Percentiles rank a stretch among this genome's conserved stretches.
phyloP scores from a whole-genome alignment of 2,888 invertebrate genomes.

The Sinhomidia bicolor region DNA sequence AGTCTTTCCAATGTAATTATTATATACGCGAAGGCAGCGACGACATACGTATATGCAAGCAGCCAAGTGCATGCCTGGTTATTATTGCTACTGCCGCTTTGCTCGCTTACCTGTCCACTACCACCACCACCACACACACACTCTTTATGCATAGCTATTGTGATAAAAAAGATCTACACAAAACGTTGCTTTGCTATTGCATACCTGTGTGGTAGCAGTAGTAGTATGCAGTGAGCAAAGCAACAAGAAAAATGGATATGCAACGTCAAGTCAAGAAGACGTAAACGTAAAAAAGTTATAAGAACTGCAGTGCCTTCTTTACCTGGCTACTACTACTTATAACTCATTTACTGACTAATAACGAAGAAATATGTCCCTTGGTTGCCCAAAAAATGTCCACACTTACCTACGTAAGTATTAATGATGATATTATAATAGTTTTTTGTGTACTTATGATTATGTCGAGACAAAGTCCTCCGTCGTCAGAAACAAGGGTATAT shows the following conservation, averaged over 20 bases:
- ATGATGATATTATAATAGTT: no score
- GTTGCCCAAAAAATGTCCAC: no score
- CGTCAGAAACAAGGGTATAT: no score
- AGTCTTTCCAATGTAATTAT: slow-evolving; percentile 43
- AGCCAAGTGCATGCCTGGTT: slow-evolving; percentile 25
- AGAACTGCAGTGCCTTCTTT: slow-evolving; percentile 9
- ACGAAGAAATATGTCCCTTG: neutral
- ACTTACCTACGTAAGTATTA: neutral
- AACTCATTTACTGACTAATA: slow-evolving; percentile 5
- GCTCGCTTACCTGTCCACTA: slow-evolving; percentile 55
- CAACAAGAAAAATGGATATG: slow-evolving; percentile 47
- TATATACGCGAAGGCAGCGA: neutral
- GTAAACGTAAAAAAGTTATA: slow-evolving; percentile 14
- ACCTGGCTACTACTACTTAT: neutral
- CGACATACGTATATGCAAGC: slow-evolving; percentile 34
- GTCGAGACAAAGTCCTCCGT: neutral
- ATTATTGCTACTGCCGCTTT: slow-evolving; percentile 2
- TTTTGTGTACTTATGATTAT: no score
- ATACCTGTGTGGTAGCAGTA: neutral
- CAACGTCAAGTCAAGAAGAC: slow-evolving; percentile 44
- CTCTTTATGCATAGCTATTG: neutral
- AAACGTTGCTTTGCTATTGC: slow-evolving; percentile 14
- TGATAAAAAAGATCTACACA: neutral
- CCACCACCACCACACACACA: slow-evolving; percentile 10
- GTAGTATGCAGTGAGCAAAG: no score